Base-by-base conservation (phyloP, 1,140 invertebrate genomes). In the Trypoxylus dichotomus region DNA sequence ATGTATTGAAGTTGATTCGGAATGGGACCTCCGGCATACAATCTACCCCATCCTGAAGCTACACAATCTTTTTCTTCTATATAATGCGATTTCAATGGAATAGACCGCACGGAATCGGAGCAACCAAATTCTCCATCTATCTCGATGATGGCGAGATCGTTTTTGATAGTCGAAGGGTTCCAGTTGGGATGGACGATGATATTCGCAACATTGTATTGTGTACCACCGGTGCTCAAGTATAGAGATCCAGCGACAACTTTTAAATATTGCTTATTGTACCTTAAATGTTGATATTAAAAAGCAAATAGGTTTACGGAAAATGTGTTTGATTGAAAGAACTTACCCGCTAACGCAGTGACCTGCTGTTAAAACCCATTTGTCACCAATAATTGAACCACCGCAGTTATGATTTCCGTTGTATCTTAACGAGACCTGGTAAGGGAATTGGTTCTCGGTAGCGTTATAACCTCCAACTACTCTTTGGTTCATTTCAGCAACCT, bases 311-410 rank as follows among this genome's bases (percentile, higher is more conserved):
- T n/a, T 13, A 13, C 3, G 10, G 13, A 6, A 6, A n/a, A 54
- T 37, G 5, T 37, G 5, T 37, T 5, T 5, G 32, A 37, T 37
- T 37, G 19, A 54, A 54, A 6, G 21, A 21, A 24, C 74, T 75
- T 79, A 79, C 78, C 60, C 43, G 6, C 15, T 47, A 29, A 76
- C 21, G 41, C 78, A 79, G 74, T 82, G 82, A 24, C 76, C 82
- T 21, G 82, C 82, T 24, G 81, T 81, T 11, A 83, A 72, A 37
- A 81, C 54, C 79, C 81, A 82, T 13, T 25, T 29, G 1, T 32
- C 11, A 8, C 74, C 76, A 25, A 83, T 82, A 32, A 83, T 77
- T 15, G 78, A 79, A 2, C 81, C 82, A 13, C 82, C 82, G 58
- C 82, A 83, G 76, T 76, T 76, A 27, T 77, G 76, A 2, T 27